Evolutionary conservation across 1,140 invertebrate genomes (phyloP).

Genomic region (Cryptotermes secundus): DNA sequence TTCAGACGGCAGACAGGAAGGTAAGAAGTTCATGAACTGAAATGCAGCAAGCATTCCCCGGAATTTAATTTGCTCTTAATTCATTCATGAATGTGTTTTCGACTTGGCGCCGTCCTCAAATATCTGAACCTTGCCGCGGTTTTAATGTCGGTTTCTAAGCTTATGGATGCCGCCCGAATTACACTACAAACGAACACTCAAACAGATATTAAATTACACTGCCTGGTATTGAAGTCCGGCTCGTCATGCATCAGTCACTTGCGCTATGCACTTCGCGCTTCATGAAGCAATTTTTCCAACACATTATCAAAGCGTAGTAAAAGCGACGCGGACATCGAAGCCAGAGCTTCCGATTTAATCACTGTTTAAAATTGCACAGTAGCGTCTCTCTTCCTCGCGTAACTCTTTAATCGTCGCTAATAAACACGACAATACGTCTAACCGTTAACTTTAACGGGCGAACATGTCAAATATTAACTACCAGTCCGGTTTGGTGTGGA

Average conservation of each 20-base stretch:
- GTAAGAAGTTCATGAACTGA: too few species aligned
- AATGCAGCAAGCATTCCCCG: too few species aligned
- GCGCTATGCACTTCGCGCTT: not conserved
- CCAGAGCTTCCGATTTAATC: not conserved
- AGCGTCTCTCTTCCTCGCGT: not conserved
- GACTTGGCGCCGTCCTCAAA: too few species aligned
- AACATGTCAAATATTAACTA: slow-evolving; percentile 18
- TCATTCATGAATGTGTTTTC: too few species aligned
- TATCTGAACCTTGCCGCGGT: too few species aligned
- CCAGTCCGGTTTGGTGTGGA: not conserved
- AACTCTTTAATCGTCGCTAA: slow-evolving; percentile 1
- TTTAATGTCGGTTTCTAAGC: too few species aligned
- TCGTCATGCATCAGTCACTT: not conserved
- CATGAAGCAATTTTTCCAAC: not conserved
- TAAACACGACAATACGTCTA: slow-evolving; percentile 13
- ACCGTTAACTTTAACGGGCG: not conserved
- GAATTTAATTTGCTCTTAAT: too few species aligned
- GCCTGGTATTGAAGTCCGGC: not conserved
- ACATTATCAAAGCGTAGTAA: not conserved
- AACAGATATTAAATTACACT: not conserved
- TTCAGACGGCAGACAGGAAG: too few species aligned
- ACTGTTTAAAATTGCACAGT: not conserved
- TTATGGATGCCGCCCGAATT: too few species aligned
- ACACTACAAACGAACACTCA: too few species aligned
- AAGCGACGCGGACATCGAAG: not conserved